Percentiles rank a stretch among this genome's conserved stretches.
phyloP scores from a whole-genome alignment of 2,888 invertebrate genomes.

The Tanytarsus gracilentus region DNA sequence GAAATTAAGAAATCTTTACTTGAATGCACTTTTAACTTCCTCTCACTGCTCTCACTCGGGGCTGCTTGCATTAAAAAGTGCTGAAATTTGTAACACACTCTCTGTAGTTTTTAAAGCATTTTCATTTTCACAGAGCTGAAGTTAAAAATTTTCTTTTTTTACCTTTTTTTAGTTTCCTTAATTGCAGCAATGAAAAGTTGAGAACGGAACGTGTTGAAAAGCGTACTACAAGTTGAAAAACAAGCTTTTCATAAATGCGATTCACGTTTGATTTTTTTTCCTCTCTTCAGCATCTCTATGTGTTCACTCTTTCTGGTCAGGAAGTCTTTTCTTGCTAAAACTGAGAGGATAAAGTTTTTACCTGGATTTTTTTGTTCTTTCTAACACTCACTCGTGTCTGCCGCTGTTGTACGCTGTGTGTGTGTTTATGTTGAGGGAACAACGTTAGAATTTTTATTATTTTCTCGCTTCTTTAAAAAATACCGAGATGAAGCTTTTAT shows the following conservation, averaged over 20 bases:
- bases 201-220: conserved; percentile 11
- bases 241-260: conserved; percentile 12
- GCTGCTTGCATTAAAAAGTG: neutral
- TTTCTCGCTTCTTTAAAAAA: neutral
- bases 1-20: conserved; percentile 1
- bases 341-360: conserved; percentile 6
- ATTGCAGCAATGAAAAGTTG: conserved; percentile 12
- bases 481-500: neutral
- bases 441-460: conserved; percentile 8
- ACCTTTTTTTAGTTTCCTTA: neutral
- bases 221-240: conserved; percentile 9
- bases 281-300: neutral
- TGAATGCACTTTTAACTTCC: neutral
- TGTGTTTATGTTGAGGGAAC: neutral
- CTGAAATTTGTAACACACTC: neutral
- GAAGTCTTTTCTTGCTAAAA: conserved; percentile 4
- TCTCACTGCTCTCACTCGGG: neutral
- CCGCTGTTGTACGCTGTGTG: neutral
- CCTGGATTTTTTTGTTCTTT: neutral
- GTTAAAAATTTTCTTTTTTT: neutral
- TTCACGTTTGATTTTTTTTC: conserved; percentile 12
- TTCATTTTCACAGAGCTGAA: neutral
- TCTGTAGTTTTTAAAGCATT: conserved; percentile 1
- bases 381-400: neutral
- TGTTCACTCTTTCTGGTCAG: conserved; percentile 7